A percentile compares a stretch with the other conserved stretches of the same genome.
phyloP scores from a whole-genome alignment of 1,140 invertebrate genomes.

The Pseudobourletiella spinata region DNA sequence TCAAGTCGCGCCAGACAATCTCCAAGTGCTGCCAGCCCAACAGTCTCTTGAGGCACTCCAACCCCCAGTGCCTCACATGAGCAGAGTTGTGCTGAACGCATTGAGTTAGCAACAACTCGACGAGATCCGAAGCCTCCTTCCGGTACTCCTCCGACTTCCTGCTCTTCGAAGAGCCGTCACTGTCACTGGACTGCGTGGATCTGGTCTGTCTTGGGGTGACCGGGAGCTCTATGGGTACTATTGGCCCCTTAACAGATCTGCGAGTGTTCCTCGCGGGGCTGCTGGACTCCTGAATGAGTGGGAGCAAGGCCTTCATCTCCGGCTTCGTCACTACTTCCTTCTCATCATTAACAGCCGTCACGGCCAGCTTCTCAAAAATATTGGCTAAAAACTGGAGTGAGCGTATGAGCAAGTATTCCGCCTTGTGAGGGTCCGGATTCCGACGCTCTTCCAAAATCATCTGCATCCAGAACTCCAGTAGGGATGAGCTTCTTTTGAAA shows the following conservation, averaged over 20 bases:
- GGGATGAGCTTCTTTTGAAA: not conserved
- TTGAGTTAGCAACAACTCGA: conserved; percentile 20
- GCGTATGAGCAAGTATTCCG: conserved; percentile 18
- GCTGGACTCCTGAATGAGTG: not conserved
- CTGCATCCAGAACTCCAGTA: not conserved
- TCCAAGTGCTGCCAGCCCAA: not conserved
- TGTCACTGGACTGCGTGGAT: not conserved
- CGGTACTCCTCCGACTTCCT: not conserved
- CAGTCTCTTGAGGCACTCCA: conserved; percentile 15
- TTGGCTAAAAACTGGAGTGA: conserved; percentile 19
- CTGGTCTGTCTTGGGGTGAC: not conserved
- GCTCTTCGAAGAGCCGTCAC: not conserved
- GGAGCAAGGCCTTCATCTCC: not conserved
- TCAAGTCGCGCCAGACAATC: conserved; percentile 1
- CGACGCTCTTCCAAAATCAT: not conserved
- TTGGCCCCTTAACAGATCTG: not conserved
- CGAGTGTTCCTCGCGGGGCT: not conserved
- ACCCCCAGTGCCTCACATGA: conserved; percentile 9
- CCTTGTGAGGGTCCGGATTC: not conserved
- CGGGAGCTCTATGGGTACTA: not conserved
- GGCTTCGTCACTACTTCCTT: not conserved
- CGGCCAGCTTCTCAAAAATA: not conserved
- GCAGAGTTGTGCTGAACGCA: conserved; percentile 20
- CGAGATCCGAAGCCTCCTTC: not conserved
- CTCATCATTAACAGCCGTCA: not conserved